These are phyloP conservation scores for Silurus asotus DNA, from an alignment of 2,113 vertebrate species.

Conservation along the genomic window DNA sequence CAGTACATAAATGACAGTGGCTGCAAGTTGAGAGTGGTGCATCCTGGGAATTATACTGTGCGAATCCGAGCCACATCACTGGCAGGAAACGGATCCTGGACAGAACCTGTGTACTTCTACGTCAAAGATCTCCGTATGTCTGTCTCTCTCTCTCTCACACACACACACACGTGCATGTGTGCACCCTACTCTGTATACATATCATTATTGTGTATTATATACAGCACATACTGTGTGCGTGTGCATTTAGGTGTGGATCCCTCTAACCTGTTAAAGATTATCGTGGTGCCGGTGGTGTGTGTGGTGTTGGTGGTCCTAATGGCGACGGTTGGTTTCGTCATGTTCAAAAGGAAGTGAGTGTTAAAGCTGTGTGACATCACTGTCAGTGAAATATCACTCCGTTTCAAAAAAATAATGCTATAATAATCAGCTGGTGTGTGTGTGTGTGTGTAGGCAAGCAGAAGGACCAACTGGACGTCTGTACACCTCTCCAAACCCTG, in stretches of 20 bases:
- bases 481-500: slow-evolving; percentile 93
- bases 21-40: slow-evolving; percentile 81
- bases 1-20: slow-evolving; percentile 76
- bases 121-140: slow-evolving; percentile 83
- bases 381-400: neutral
- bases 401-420: neutral
- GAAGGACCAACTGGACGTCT: slow-evolving; percentile 89
- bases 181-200: neutral
- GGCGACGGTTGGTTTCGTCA: slow-evolving; percentile 74
- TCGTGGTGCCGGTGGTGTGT: slow-evolving; percentile 84
- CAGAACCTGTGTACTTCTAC: slow-evolving; percentile 83
- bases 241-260: slow-evolving; percentile 73
- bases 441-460: slow-evolving; percentile 75
- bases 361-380: neutral
- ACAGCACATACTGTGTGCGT: neutral
- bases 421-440: too few species aligned
- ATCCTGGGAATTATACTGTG: slow-evolving; percentile 90
- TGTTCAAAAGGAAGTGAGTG: slow-evolving; percentile 87
- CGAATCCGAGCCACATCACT: slow-evolving; percentile 88
- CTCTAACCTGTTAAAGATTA: slow-evolving; percentile 81
- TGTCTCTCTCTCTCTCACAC: neutral
- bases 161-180: neutral
- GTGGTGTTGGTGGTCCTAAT: slow-evolving; percentile 78
- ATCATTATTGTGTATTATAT: neutral
- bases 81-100: slow-evolving; percentile 95